Evolutionary conservation across 2,113 vertebrate species (phyloP).

Genomic region (Carassius auratus): DNA sequence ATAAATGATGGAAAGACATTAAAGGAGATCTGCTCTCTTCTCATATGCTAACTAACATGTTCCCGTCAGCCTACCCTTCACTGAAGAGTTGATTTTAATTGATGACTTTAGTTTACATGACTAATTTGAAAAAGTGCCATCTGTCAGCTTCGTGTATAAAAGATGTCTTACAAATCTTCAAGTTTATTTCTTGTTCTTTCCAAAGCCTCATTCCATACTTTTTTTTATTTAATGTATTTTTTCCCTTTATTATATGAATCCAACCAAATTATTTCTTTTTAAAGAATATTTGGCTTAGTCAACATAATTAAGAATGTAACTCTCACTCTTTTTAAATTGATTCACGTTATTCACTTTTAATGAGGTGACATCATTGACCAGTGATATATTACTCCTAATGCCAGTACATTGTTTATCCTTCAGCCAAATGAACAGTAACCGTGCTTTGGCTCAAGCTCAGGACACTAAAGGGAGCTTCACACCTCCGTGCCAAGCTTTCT

Average conservation of each 20-base stretch:
- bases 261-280: not conserved
- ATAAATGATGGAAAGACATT: not conserved
- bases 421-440: conserved; percentile 30
- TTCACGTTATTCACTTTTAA: not conserved
- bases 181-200: not conserved
- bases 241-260: not conserved
- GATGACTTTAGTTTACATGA: not conserved
- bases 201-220: not conserved
- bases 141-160: not conserved
- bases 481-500: conserved; percentile 12
- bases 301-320: not conserved
- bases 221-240: not conserved
- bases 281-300: not conserved
- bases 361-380: conserved; percentile 7
- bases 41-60: not conserved
- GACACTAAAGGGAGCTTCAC: conserved; percentile 6
- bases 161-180: not conserved
- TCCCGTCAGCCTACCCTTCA: not conserved
- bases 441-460: conserved; percentile 17
- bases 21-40: not conserved
- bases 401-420: not conserved
- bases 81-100: not conserved
- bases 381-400: not conserved
- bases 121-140: conserved; percentile 2
- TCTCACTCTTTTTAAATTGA: not conserved